phyloP scores from a whole-genome alignment of 2,888 invertebrate species.

The Choristoneura rosaceana region DNA sequence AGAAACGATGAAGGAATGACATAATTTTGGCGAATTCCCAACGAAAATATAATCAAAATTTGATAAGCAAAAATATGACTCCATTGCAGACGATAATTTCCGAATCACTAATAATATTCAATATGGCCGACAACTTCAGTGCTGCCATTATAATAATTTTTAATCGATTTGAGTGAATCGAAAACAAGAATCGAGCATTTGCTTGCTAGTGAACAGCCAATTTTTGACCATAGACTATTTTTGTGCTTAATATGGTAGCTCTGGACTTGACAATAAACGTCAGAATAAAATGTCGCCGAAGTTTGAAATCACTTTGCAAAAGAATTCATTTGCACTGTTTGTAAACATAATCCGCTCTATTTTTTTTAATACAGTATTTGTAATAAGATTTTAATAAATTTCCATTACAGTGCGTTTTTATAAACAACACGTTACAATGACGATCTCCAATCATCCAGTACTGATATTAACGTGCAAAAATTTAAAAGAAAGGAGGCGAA shows the following conservation, averaged over 20 bases:
- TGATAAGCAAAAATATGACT: conserved; percentile 82
- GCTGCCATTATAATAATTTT: conserved; percentile 52
- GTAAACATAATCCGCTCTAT: neutral
- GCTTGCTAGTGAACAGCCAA: neutral
- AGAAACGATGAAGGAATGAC: conserved; percentile 79
- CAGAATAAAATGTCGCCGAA: conserved; percentile 1
- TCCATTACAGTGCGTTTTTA: neutral
- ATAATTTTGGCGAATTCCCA: conserved; percentile 82
- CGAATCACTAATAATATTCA: conserved; percentile 74
- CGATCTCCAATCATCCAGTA: neutral
- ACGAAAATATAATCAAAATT: conserved; percentile 79
- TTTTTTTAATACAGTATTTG: neutral
- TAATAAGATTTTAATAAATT: neutral
- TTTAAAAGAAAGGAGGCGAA: conserved; percentile 30
- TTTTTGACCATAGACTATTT: conserved; percentile 3
- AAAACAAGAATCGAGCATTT: neutral
- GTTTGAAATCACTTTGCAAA: conserved; percentile 4
- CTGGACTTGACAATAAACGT: neutral
- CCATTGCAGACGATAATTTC: conserved; percentile 84
- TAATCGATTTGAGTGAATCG: conserved; percentile 18
- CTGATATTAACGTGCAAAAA: conserved; percentile 34
- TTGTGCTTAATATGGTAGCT: neutral
- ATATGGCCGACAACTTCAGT: conserved; percentile 67
- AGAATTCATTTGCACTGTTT: neutral
- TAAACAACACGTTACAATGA: neutral